Evolutionary conservation across 2,113 vertebrate species (phyloP).

Genomic region (Gadus macrocephalus): DNA sequence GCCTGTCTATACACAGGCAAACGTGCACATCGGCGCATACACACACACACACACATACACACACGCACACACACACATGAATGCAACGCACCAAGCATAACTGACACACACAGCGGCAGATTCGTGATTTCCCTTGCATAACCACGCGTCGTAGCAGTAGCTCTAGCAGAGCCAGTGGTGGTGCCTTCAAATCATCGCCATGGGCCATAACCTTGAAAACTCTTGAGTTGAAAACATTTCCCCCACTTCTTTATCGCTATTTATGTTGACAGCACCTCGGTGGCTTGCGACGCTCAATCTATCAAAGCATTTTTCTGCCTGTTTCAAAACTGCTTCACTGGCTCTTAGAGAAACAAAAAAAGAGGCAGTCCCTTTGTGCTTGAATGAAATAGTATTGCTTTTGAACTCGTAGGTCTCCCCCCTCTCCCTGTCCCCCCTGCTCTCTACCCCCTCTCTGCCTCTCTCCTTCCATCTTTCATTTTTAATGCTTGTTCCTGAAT

Average conservation of each 20-base stretch:
- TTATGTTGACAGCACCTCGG: conserved; percentile 76
- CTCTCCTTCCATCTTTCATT: conserved; percentile 80
- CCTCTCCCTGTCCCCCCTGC: conserved; percentile 27
- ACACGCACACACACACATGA: not conserved
- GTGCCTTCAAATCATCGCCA: conserved; percentile 60
- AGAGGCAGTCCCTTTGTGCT: conserved; percentile 73
- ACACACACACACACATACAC: not conserved
- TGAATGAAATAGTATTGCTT: conserved; percentile 84
- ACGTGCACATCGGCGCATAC: no score
- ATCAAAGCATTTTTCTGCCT: conserved; percentile 67
- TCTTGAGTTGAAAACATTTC: conserved; percentile 69
- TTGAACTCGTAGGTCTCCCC: conserved; percentile 83
- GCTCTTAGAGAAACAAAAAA: conserved; percentile 73
- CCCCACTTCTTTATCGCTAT: conserved; percentile 68
- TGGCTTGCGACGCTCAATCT: conserved; percentile 68
- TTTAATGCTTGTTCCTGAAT: conserved; percentile 91
- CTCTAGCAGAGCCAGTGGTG: conserved; percentile 39
- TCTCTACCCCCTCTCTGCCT: conserved; percentile 34
- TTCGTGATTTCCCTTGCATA: not conserved
- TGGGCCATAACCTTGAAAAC: conserved; percentile 77
- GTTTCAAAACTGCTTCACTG: conserved; percentile 72
- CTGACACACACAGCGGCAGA: no score
- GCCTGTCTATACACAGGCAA: no score
- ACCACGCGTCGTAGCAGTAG: conserved; percentile 29
- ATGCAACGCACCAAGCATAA: not conserved